Base-by-base conservation (phyloP, 2,113 vertebrate species). In the Dicentrarchus labrax region DNA sequence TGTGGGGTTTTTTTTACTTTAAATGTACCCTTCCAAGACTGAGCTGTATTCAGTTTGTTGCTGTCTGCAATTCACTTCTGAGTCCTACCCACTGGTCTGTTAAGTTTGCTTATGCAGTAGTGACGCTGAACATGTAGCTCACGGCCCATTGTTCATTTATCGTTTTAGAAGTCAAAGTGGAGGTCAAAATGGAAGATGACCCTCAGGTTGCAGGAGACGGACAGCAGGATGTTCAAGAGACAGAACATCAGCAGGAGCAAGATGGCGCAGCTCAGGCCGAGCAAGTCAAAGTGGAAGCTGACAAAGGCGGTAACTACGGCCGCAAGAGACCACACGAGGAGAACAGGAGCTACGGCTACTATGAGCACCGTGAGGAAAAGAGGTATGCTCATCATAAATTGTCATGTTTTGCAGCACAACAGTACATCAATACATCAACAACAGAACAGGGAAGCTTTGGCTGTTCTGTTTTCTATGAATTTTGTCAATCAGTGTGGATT, bases 351-450 rank as follows among this genome's bases (percentile, higher is more conserved):
- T 95, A 96, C 15, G 91, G 95, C 11, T 97, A 96, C 87, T 97
- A 97, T 0, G 97, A 97, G 59, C 96, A 97, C 69, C 94, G 96
- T 0, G 97, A 97, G 60, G 97, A 97, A 11, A 96, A 96, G 69
- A 96, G 97, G 97, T 97, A 76, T 10, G 36, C 8, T 45, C 4
- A 15, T 41, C 12, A 12, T 54, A 16, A 47, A 9, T 4, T 30
- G 12, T 65, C 17, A 43, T 17, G 13, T 57, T 45, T 41, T 21
- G 1, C 6, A 39, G 0, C 0, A n/a, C n/a, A n/a, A n/a, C n/a
- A n/a, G n/a, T n/a, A n/a, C n/a, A n/a, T n/a, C n/a, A n/a, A n/a
- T n/a, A n/a, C n/a, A n/a, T n/a, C n/a, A 21, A n/a, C 12, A 61
- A 7, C 2, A 39, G 30, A 16, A 9, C 17, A 16, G 5, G 15